Evolutionary conservation across 2,888 invertebrate species (phyloP), one percentile per base, ranked within the genome.

Genomic region (Andrena hattorfiana): DNA sequence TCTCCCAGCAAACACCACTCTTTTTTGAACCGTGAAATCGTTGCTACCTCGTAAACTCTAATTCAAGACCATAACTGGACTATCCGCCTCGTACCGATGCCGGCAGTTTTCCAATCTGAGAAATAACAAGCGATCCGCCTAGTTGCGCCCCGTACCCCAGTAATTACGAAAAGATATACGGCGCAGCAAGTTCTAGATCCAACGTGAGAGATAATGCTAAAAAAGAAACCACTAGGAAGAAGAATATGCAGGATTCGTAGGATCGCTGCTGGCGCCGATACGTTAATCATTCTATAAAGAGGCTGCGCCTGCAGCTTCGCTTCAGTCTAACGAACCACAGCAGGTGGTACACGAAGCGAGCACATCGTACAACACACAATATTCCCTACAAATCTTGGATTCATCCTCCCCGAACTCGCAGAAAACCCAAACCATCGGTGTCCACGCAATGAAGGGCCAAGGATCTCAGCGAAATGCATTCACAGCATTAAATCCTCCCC

Each of bases 131-230:
- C 67, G 54, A 13, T 64, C 16, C 23, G 62, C 48, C 23, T 72
- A 56, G 63, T 35, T 32, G 77, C 20, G 30, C 49, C 35, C 54
- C 16, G 1, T 54, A 30, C 54, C 51, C 59, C 26, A 49, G 71
- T 68, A 81, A 81, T 81, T 81, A 72, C 26, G 20, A 16, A 26
- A 56, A 67, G 78, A 77, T 63, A 56, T 68, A 81, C 16, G 71
- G 35, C 10, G n/a, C 49, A 3, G 35, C 30, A 66, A 69, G 69
- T 77, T 64, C 77, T 59, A n/a, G 26, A 16, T 20, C 26, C 68
- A 49, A 62, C 63, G 48, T 26, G 42, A 26, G 49, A 66, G 66
- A 66, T 48, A 64, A 66, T 16, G 10, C 35, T 73, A 49, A 30
- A 60, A 72, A 73, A 49, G 16, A 13, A 16, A 71, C 6, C 35